phyloP scores from a whole-genome alignment of 2,113 vertebrate genomes.

The Penelope pileata region DNA sequence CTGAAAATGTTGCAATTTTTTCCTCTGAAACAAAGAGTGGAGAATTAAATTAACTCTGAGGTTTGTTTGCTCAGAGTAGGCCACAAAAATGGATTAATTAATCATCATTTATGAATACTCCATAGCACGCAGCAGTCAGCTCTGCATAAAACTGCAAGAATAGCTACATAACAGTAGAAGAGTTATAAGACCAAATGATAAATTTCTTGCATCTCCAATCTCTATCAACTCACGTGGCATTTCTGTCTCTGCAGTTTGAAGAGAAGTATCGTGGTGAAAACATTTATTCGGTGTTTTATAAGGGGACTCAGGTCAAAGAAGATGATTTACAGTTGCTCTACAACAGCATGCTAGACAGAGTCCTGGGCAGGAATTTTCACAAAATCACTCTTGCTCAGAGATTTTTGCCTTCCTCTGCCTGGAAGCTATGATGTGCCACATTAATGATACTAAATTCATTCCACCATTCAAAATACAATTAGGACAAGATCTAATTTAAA shows the following conservation, averaged over 20 bases:
- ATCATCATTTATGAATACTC: constrained; percentile 56
- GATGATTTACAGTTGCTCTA: neutral
- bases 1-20: neutral
- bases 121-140: constrained; percentile 15
- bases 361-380: neutral
- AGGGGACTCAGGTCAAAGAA: neutral
- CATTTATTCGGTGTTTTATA: neutral
- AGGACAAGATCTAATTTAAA: neutral
- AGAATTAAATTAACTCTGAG: constrained; percentile 65
- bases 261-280: neutral
- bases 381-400: neutral
- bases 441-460: neutral
- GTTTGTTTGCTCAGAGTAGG: constrained; percentile 55
- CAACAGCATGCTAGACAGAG: neutral
- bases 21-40: constrained; percentile 5
- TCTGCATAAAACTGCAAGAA: constrained; percentile 50
- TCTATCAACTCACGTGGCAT: neutral
- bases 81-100: constrained; percentile 63
- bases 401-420: neutral
- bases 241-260: neutral
- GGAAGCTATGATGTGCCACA: neutral
- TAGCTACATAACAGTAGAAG: constrained; percentile 31
- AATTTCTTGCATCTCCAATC: neutral
- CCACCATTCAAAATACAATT: neutral
- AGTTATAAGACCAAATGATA: constrained; percentile 25